Base-by-base conservation (phyloP, 2,113 vertebrate species). In the Elephantulus edwardii region DNA sequence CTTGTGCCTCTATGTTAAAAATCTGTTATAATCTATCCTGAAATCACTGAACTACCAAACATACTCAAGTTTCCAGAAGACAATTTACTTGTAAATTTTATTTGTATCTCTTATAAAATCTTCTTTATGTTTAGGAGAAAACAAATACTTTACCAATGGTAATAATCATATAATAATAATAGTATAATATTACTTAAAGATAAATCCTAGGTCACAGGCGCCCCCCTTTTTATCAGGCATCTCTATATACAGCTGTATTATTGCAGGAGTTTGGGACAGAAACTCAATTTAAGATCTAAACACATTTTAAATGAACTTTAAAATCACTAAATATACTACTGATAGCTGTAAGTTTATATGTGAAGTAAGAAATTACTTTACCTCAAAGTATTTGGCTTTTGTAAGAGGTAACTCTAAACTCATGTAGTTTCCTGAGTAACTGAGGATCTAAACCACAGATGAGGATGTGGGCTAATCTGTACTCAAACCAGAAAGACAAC, bases 321-420 rank as follows among this genome's bases (percentile, higher is more conserved):
- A 90, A 74, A 90, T 86, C n/a, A 66, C 44, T 56, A 38, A 62
- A 88, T 90, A 83, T 87, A 66, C 71, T 83, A 4, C 11, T 79
- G 44, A 56, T 13, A 22, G 70, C 33, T 62, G 20, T 42, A 50
- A 42, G 6, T 58, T n/a, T 74, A 82, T 33, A 28, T 64, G 60
- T 64, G 60, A 6, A 17, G 12, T 64, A 64, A 64, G 33, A 13
- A 62, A n/a, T 64, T 64, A 64, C 60, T 64, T n/a, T 33, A 64
- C 60, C 13, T n/a, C 33, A 64, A 33, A 33, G 33, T 16, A 64
- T 64, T 64, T 33, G 33, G 30, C 60, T 33, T n/a, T 64, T 64
- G 60, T 64, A 16, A 35, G n/a, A 35, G n/a, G 7, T 35, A 66
- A 35, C 64, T 66, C 14, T 66, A 66, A 17, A 35, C 64, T n/a